Conservation (phyloP, 1,140 invertebrate genomes). For the Dolichoris vasculosae region DNA sequence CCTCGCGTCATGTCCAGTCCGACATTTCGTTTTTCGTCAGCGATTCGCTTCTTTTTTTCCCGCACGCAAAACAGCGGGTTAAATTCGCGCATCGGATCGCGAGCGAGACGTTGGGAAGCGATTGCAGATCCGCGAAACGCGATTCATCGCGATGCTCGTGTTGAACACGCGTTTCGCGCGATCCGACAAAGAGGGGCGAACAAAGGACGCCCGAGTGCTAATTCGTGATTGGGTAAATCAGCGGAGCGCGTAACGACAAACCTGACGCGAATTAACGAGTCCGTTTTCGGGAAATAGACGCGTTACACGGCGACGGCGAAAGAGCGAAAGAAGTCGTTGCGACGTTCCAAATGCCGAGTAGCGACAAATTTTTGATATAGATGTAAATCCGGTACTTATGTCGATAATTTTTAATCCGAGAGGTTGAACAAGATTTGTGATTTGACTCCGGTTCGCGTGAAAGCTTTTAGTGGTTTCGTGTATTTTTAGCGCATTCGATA, state of each 20-base stretch:
- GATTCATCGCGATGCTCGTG: background rate
- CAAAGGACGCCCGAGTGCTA: constrained; percentile 57
- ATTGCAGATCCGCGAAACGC: background rate
- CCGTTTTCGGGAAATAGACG: constrained; percentile 21
- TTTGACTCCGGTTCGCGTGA: background rate
- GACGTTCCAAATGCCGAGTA: background rate
- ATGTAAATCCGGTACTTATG: background rate
- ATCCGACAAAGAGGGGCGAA: no score
- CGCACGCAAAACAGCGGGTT: no score
- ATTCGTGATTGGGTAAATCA: constrained; percentile 67
- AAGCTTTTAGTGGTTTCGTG: background rate
- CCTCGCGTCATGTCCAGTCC: no score
- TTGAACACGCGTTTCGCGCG: constrained; percentile 43
- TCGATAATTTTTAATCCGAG: background rate
- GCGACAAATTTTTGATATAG: background rate
- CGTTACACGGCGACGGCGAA: background rate
- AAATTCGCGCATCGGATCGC: no score
- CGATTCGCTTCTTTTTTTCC: no score
- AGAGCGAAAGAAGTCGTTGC: background rate
- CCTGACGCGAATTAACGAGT: constrained; percentile 19
- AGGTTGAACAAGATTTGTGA: background rate
- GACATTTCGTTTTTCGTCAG: no score
- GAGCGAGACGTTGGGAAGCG: no score
- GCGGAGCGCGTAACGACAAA: constrained; percentile 56
- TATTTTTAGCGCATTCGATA: background rate